Evolutionary conservation across 2,797 vertebrate species (phyloP).

Genomic region (Manis crassicaudata): DNA sequence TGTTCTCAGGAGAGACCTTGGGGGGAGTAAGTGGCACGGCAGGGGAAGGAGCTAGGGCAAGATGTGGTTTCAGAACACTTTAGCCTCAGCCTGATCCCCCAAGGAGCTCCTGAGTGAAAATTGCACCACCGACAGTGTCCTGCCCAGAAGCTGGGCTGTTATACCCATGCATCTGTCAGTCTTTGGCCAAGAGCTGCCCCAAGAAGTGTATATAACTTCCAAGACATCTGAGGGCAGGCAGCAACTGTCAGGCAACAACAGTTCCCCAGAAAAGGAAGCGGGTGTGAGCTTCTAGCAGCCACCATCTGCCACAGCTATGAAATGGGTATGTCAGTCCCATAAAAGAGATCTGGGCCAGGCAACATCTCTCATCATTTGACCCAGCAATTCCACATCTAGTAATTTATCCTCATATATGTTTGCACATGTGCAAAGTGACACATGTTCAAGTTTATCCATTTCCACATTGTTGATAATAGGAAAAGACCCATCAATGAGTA

Average conservation of each 20-base stretch:
- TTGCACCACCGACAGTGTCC: neutral
- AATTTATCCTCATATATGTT: neutral
- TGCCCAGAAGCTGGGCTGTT: neutral
- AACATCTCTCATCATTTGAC: neutral
- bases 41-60: neutral
- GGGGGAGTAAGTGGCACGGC: neutral
- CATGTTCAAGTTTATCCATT: neutral
- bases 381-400: neutral
- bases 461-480: neutral
- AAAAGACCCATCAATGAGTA: neutral
- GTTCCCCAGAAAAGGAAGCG: constrained; percentile 37
- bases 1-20: neutral
- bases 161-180: neutral
- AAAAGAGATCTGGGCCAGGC: neutral
- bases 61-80: neutral
- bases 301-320: neutral
- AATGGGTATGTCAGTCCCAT: neutral
- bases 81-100: neutral
- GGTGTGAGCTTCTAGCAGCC: neutral
- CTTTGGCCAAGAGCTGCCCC: neutral
- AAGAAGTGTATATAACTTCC: neutral
- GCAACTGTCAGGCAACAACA: neutral
- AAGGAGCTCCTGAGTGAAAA: neutral
- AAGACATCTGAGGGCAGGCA: neutral
- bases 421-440: neutral